These are phyloP conservation scores for Electrona antarctica DNA, from an alignment of 2,113 vertebrate genomes.

Conservation along the genomic window DNA sequence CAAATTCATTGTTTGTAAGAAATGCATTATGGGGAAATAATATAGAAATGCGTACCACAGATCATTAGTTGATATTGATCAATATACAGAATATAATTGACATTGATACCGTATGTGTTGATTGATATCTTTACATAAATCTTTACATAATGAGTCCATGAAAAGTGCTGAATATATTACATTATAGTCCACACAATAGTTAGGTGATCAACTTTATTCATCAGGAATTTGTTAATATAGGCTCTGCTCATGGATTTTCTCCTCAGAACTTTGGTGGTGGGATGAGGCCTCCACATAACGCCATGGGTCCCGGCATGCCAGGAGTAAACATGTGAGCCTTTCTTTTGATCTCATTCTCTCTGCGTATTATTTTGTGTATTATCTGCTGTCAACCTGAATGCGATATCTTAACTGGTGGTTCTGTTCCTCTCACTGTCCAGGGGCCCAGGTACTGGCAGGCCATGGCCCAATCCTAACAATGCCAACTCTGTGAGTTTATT, in stretches of 20 bases:
- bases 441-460: conserved; percentile 92
- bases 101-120: too few species aligned
- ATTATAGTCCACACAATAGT: too few species aligned
- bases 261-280: conserved; percentile 96
- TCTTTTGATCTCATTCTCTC: neutral
- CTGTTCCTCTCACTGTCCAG: conserved; percentile 66
- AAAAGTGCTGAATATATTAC: too few species aligned
- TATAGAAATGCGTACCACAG: too few species aligned
- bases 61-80: too few species aligned
- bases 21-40: too few species aligned
- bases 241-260: conserved; percentile 54
- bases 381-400: neutral
- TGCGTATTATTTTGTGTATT: neutral
- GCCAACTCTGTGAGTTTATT: conserved; percentile 93
- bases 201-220: too few species aligned
- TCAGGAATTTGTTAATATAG: conserved; percentile 32
- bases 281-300: conserved; percentile 98
- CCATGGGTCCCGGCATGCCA: conserved; percentile 96
- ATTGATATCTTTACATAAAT: too few species aligned
- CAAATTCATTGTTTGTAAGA: too few species aligned
- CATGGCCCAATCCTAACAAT: conserved; percentile 98
- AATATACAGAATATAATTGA: too few species aligned
- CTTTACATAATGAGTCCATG: too few species aligned
- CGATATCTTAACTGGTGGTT: conserved; percentile 9
- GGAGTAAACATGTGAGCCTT: conserved; percentile 96